Percentiles rank a stretch among this genome's conserved stretches.
Evolutionary conservation across 2,888 invertebrate genomes (phyloP).

Genomic region (Ethmia dodecea): DNA sequence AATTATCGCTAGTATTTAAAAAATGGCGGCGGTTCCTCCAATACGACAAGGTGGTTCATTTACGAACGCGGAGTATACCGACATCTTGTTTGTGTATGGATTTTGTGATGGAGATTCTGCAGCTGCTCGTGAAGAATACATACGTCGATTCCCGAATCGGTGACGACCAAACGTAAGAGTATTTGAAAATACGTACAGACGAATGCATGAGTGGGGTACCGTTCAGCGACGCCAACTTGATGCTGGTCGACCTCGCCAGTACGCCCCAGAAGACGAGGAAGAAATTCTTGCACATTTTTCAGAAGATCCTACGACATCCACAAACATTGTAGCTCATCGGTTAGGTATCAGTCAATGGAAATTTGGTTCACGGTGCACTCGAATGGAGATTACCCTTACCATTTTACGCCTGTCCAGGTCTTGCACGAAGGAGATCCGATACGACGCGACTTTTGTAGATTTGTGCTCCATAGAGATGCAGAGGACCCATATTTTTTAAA

Average conservation of each 20-base stretch:
- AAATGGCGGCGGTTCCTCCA: no score
- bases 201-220: no score
- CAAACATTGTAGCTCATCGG: background rate
- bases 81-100: no score
- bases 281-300: background rate
- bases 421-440: conserved; percentile 1
- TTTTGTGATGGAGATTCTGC: no score
- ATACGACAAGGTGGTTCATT: no score
- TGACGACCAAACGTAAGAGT: no score
- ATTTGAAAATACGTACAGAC: no score
- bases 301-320: background rate
- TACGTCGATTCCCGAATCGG: no score
- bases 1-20: no score
- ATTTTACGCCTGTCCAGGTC: background rate
- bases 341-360: background rate
- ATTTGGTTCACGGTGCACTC: conserved; percentile 1
- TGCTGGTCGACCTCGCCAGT: background rate
- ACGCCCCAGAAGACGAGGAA: background rate
- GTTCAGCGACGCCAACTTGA: background rate
- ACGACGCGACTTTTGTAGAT: conserved; percentile 4
- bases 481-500: conserved; percentile 1
- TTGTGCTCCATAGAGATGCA: conserved; percentile 3
- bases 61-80: no score
- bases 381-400: background rate
- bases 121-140: no score